These are phyloP conservation scores for Resseliella maxima DNA, from an alignment of 2,888 invertebrate species.

Conservation along the genomic window DNA sequence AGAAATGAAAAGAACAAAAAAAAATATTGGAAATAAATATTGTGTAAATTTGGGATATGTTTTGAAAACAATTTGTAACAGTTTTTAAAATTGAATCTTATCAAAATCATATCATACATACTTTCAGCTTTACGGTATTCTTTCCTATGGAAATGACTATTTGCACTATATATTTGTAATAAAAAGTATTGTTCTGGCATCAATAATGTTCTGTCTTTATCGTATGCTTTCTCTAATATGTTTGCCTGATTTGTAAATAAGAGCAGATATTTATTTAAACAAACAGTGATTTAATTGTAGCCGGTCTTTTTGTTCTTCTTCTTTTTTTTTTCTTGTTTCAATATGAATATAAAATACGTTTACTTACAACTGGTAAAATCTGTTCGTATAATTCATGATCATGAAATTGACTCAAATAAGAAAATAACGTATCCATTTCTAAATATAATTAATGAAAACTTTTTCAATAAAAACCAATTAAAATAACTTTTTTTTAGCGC, in stretches of 20 bases:
- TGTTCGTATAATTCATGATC: conserved; percentile 79
- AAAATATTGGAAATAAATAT: too few species aligned
- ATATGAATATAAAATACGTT: conserved; percentile 55
- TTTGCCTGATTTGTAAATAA: too few species aligned
- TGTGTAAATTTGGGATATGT: too few species aligned
- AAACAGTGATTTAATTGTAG: neutral
- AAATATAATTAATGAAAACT: neutral
- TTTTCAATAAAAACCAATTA: too few species aligned
- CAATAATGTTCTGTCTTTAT: conserved; percentile 70
- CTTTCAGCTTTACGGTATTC: conserved; percentile 78
- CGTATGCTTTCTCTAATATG: conserved; percentile 73
- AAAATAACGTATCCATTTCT: conserved; percentile 71
- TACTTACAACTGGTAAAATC: conserved; percentile 75
- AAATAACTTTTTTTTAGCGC: neutral
- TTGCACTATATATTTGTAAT: conserved; percentile 76
- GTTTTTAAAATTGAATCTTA: too few species aligned
- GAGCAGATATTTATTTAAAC: neutral
- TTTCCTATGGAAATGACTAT: conserved; percentile 75
- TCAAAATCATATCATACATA: too few species aligned
- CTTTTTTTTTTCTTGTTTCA: conserved; percentile 29
- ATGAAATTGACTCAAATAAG: conserved; percentile 77
- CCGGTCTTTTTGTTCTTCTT: conserved; percentile 6
- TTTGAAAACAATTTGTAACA: too few species aligned
- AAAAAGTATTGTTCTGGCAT: conserved; percentile 75
- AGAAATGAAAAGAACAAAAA: too few species aligned